A percentile compares a stretch with the other conserved stretches of the same genome.
Conservation (phyloP, 2,888 invertebrate species). For the Oscheius myriophilus region DNA sequence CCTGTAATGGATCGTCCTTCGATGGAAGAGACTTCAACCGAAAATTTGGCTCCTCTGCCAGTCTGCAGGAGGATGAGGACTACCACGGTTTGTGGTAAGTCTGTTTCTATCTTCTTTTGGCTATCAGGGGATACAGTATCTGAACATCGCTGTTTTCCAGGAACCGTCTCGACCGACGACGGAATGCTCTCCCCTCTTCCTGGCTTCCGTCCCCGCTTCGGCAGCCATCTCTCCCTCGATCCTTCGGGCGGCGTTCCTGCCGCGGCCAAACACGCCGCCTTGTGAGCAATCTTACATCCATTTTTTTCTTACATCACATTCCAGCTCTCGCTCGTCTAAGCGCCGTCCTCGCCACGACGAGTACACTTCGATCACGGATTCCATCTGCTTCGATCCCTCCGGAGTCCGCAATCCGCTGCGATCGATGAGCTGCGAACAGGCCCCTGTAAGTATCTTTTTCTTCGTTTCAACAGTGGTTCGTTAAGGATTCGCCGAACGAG, state of each 20-base stretch:
- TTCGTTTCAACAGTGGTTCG: not conserved
- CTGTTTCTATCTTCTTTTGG: not conserved
- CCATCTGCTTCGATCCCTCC: slow-evolving; percentile 40
- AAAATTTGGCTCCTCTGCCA: slow-evolving; percentile 26
- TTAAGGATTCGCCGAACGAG: slow-evolving; percentile 5
- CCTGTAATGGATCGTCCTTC: slow-evolving; percentile 10
- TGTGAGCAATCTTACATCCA: not conserved
- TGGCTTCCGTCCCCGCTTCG: slow-evolving; percentile 8
- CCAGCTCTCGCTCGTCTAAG: slow-evolving; percentile 30
- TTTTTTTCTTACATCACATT: not conserved
- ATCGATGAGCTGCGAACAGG: slow-evolving; percentile 5
- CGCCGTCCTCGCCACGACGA: slow-evolving; percentile 61
- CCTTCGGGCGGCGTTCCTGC: not conserved
- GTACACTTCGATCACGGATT: slow-evolving; percentile 69
- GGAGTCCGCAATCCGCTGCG: not conserved
- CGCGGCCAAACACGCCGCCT: not conserved
- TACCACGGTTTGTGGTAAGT: slow-evolving; percentile 41
- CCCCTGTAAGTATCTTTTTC: not conserved
- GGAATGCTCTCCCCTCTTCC: slow-evolving; percentile 18
- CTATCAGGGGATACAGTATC: too few species aligned
- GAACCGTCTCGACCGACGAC: slow-evolving; percentile 20
- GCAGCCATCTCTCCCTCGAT: slow-evolving; percentile 9
- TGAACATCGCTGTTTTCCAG: not conserved
- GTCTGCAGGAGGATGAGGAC: slow-evolving; percentile 35
- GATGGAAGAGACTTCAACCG: slow-evolving; percentile 2